Evolutionary conservation across 1,140 invertebrate genomes (phyloP), one percentile per base, ranked within the genome.

Genomic region (Liolophura sinensis): DNA sequence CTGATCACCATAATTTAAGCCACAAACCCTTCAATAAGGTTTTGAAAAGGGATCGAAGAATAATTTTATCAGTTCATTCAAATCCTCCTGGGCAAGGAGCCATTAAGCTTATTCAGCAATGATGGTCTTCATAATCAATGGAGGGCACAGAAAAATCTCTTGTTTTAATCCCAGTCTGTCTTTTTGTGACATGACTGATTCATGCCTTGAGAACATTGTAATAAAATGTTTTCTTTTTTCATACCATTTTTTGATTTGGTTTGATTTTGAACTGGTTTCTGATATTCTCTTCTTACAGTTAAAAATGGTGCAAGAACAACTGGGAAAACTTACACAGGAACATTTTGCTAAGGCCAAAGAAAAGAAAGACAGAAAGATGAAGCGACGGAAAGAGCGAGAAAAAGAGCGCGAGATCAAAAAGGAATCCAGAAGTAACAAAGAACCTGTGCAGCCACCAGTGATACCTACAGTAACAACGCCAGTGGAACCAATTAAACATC

Each of bases 331-430:
- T 20, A 83, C 81, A 65, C 77, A 80, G 63, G 79, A 82, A 75
- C 80, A 82, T 73, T 69, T 79, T 67, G 75, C 74, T 60, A 78
- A 77, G 68, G 71, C 76, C 69, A 78, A 90, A 76, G 77, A 91
- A 88, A 79, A 93, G 91, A 81, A 95, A 90, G 84, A 80, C 73
- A 70, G 72, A 64, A 80, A 82, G 72, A 83, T 83, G 72, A 84
- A 71, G 67, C 67, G 50, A 74, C 73, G 65, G 75, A 80, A 66
- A 78, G 76, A 72, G 70, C 75, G 59, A 71, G 67, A 60, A 74
- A 78, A 31, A 62, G 31, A 40, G 31, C 31, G 31, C 31, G 31
- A 48, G 22, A 11, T 46, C 18, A 31, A 58, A 57, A 52, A 56
- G 25, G 40, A 64, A 31, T 31, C 66, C 9, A 3, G 31, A 40